phyloP scores from a whole-genome alignment of 2,888 invertebrate genomes.

The Drosophila leonis region DNA sequence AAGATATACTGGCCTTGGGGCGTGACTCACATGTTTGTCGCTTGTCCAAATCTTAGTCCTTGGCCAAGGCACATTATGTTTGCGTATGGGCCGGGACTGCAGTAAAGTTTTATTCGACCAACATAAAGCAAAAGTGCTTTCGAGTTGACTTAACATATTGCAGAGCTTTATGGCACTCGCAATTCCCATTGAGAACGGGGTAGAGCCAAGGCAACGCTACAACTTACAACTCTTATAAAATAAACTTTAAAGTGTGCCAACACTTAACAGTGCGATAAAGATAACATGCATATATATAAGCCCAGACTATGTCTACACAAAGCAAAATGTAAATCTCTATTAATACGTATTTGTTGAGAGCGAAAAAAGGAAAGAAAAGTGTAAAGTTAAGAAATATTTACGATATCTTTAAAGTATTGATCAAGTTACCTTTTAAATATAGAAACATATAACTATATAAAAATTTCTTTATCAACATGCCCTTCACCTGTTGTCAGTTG shows the following conservation, averaged over 20 bases:
- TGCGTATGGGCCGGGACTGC: conserved; percentile 58
- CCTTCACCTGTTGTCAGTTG: too few relatives aligned
- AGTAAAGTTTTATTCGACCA: conserved; percentile 75
- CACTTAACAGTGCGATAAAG: conserved; percentile 74
- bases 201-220: neutral
- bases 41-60: conserved; percentile 31
- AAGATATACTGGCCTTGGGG: conserved; percentile 26
- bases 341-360: neutral
- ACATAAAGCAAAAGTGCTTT: conserved; percentile 80
- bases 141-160: conserved; percentile 71
- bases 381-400: too few relatives aligned
- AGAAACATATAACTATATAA: neutral
- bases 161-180: conserved; percentile 53
- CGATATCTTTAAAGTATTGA: neutral
- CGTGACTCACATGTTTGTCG: conserved; percentile 53
- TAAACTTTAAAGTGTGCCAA: conserved; percentile 72
- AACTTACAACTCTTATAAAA: conserved; percentile 20
- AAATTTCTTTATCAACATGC: neutral
- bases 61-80: conserved; percentile 44
- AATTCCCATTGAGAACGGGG: conserved; percentile 27
- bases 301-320: neutral
- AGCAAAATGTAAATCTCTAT: neutral
- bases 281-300: conserved; percentile 29
- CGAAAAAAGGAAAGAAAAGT: neutral
- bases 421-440: neutral